A percentile compares a stretch with the other conserved stretches of the same genome.
These are phyloP conservation scores for Thysanoteuthis rhombus DNA, from an alignment of 2,888 invertebrate species.

Conservation along the genomic window DNA sequence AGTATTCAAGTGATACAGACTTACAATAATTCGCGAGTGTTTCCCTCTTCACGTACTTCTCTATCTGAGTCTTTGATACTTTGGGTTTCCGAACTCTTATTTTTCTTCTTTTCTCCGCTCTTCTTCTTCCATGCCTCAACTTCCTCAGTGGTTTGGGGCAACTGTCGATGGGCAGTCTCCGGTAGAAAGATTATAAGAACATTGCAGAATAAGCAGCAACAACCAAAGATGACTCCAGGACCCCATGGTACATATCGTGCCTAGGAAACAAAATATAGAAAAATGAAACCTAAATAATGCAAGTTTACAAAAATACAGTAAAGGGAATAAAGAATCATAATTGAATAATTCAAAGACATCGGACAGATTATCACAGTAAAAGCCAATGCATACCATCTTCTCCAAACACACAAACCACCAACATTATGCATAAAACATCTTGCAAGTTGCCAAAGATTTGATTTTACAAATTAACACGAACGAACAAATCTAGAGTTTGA, in stretches of 20 bases:
- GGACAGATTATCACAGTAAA: too few relatives aligned
- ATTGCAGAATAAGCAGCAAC: constrained; percentile 36
- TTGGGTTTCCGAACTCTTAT: neutral
- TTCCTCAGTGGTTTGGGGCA: constrained; percentile 41
- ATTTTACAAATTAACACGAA: too few relatives aligned
- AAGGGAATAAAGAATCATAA: too few relatives aligned
- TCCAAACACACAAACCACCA: too few relatives aligned
- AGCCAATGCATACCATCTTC: too few relatives aligned
- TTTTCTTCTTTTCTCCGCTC: neutral
- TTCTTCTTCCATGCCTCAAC: neutral
- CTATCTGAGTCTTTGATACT: neutral
- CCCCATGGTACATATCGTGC: constrained; percentile 37
- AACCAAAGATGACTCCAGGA: constrained; percentile 41
- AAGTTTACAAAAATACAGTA: too few relatives aligned
- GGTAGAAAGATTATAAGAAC: constrained; percentile 37
- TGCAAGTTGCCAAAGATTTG: too few relatives aligned
- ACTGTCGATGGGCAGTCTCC: constrained; percentile 39
- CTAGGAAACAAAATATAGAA: constrained; percentile 28
- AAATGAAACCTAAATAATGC: too few relatives aligned
- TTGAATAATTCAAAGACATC: too few relatives aligned
- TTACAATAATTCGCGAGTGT: neutral
- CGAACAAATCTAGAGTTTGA: too few relatives aligned
- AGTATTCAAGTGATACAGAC: neutral
- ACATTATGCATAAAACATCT: too few relatives aligned
- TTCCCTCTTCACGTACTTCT: neutral